Percentiles rank a stretch among this genome's conserved stretches.
Evolutionary conservation across 2,113 vertebrate species (phyloP).

Genomic region (Carassius gibelio): DNA sequence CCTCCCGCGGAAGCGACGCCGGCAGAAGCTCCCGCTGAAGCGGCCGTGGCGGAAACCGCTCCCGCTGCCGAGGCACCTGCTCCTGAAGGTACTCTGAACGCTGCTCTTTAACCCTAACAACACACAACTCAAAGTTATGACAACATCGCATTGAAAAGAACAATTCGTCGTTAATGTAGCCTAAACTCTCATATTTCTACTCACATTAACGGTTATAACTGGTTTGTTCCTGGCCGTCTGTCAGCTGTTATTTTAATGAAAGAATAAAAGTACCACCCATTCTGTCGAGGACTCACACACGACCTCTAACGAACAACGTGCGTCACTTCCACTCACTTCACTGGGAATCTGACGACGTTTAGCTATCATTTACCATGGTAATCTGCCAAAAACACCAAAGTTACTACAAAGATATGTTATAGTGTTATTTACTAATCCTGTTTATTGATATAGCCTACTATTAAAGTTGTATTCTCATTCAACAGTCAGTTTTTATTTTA

Average conservation of each 20-base stretch:
- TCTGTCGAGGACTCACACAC: background rate
- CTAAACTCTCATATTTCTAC: background rate
- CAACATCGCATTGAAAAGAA: background rate
- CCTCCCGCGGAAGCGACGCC: constrained; percentile 51
- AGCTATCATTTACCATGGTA: background rate
- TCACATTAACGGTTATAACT: background rate
- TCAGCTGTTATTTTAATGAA: background rate
- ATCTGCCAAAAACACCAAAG: background rate
- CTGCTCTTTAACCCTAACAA: background rate
- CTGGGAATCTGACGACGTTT: background rate
- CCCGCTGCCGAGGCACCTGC: constrained; percentile 38
- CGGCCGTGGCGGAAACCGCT: constrained; percentile 43
- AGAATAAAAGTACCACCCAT: background rate
- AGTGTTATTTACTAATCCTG: background rate
- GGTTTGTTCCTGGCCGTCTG: background rate
- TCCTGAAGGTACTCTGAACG: constrained; percentile 49
- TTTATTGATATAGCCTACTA: too few relatives aligned
- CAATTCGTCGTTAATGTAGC: too few relatives aligned
- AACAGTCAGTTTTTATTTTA: too few relatives aligned
- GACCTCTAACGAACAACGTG: background rate
- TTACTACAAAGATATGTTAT: background rate
- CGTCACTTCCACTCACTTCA: background rate
- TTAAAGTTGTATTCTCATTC: too few relatives aligned
- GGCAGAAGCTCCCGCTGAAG: constrained; percentile 54
- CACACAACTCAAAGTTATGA: background rate